Base-by-base conservation (phyloP, 2,113 vertebrate genomes). In the Hippocampus barbouri region DNA sequence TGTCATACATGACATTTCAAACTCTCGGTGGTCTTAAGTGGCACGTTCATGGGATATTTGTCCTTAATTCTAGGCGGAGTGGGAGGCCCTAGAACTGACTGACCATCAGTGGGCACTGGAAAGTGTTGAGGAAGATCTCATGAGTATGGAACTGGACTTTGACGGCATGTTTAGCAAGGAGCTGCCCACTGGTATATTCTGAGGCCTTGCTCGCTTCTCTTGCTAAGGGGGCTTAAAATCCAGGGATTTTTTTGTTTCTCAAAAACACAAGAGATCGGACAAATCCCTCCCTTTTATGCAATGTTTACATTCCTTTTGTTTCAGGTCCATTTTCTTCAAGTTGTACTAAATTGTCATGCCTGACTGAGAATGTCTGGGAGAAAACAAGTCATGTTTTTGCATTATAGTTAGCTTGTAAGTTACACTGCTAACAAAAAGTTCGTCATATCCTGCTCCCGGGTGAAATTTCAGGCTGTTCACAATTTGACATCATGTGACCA, bases 71-170 rank as follows among this genome's bases (percentile, higher is more conserved):
- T 78, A 98, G 97, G 98, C 96, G 0, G 97, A 99, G 79, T 99
- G 97, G 97, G 97, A 99, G 85, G 97, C 97, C 51, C 86, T 99
- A 79, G 97, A 99, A 82, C 75, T 99, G 80, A 98, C 97, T 0
- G 97, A 99, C 87, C 97, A 99, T 88, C 96, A 97, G 68, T 99
- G 97, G 97, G 97, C 97, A 0, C 92, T 99, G 23, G 97, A 99
- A 70, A 94, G 93, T 49, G 95, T 98, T 25, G 97, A 99, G 86
- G 97, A 98, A 8, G 96, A 99, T 76, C 93, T 99, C 75, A 97
- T 98, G 97, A 93, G 94, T 86, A 95, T 92, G 81, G 97, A 98
- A 76, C 94, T 99, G 82, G 95, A 97, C 88, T 94, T 98, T 45
- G 96, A 98, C 88, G 95, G 95, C 89, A 96, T 98, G 95, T 98